A percentile compares a stretch with the other conserved stretches of the same genome.
Evolutionary conservation across 2,113 vertebrate species (phyloP).

Genomic region (Bufo gargarizans): DNA sequence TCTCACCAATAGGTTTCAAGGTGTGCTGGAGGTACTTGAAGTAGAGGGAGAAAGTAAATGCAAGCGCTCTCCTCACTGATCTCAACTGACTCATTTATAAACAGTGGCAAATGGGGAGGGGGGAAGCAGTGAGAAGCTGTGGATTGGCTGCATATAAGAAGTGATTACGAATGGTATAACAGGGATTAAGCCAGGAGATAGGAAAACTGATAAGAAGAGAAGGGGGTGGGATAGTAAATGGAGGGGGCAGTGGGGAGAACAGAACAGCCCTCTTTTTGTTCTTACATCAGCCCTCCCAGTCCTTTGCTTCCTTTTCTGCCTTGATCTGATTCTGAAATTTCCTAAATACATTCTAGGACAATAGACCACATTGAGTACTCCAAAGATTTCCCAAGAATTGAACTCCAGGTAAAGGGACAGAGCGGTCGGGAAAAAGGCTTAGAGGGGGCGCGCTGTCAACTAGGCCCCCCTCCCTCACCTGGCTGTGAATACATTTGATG

Average conservation of each 20-base stretch:
- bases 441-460: slow-evolving; percentile 31
- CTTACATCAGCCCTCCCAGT: slow-evolving; percentile 63
- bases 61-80: slow-evolving; percentile 71
- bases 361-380: slow-evolving; percentile 73
- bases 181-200: slow-evolving; percentile 76
- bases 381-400: slow-evolving; percentile 59
- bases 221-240: slow-evolving; percentile 50
- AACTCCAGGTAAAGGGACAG: slow-evolving; percentile 52
- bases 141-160: slow-evolving; percentile 75
- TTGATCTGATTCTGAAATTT: slow-evolving; percentile 75
- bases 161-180: slow-evolving; percentile 77
- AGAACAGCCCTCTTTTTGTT: slow-evolving; percentile 75
- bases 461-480: slow-evolving; percentile 30
- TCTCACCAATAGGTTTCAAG: slow-evolving; percentile 63
- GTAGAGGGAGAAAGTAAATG: slow-evolving; percentile 62
- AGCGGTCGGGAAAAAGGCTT: slow-evolving; percentile 39
- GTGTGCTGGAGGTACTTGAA: slow-evolving; percentile 66
- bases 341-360: slow-evolving; percentile 70
- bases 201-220: slow-evolving; percentile 74
- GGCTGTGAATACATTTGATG: slow-evolving; percentile 49
- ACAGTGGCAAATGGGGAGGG: slow-evolving; percentile 76
- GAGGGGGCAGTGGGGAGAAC: slow-evolving; percentile 68
- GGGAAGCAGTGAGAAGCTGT: slow-evolving; percentile 71
- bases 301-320: slow-evolving; percentile 60
- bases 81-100: slow-evolving; percentile 79